Percentiles rank a stretch among this genome's conserved stretches.
These are phyloP conservation scores for Oophaga pumilio DNA, from an alignment of 2,113 vertebrate genomes.

Conservation along the genomic window DNA sequence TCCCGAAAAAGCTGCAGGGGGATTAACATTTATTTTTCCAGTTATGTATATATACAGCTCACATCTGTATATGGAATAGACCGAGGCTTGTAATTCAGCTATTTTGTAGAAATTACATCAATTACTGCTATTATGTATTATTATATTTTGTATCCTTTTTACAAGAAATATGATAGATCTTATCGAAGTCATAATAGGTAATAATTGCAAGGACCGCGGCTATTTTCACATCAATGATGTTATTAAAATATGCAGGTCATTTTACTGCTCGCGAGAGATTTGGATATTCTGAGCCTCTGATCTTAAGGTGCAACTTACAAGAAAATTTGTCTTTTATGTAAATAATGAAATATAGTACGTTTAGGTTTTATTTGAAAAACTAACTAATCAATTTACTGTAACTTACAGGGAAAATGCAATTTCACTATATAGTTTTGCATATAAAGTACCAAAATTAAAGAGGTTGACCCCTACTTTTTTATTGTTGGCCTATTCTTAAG, in stretches of 20 bases:
- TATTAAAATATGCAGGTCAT: neutral
- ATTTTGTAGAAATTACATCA: constrained; percentile 34
- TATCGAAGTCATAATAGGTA: neutral
- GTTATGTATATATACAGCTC: constrained; percentile 37
- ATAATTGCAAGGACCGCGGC: neutral
- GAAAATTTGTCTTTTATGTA: neutral
- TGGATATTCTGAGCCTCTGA: neutral
- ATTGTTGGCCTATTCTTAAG: too few species aligned
- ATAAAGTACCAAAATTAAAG: too few species aligned
- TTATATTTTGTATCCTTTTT: constrained; percentile 27
- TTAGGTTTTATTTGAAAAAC: neutral
- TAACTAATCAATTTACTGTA: neutral
- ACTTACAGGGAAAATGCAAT: neutral
- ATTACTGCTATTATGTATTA: constrained; percentile 35
- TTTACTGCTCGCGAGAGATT: neutral
- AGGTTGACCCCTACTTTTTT: too few species aligned
- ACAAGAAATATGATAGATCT: constrained; percentile 37
- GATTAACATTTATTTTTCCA: constrained; percentile 30
- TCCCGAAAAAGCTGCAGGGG: neutral
- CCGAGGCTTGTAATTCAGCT: neutral
- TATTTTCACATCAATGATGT: neutral
- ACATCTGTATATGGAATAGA: constrained; percentile 28
- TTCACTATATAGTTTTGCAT: too few species aligned
- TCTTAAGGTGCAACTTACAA: neutral
- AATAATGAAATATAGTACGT: neutral